Conservation (phyloP, 2,888 invertebrate genomes). For the Pimpla rufipes region DNA sequence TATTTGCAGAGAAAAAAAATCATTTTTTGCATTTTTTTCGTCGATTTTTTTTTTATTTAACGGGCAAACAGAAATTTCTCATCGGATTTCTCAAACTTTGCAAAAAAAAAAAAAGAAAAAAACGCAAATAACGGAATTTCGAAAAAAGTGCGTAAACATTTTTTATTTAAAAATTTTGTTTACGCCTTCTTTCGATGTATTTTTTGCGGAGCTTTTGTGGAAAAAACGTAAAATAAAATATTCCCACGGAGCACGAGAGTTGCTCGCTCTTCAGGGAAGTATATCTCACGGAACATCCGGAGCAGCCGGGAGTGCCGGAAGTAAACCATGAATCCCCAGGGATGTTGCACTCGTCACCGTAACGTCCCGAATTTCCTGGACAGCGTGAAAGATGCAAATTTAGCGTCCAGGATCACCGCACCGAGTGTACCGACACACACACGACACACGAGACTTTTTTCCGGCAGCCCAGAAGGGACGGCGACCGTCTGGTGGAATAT, state of each 20-base stretch:
- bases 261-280: constrained; percentile 27
- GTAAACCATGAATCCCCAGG: constrained; percentile 33
- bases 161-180: background rate
- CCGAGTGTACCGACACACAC: constrained; percentile 10
- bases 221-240: background rate
- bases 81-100: no score
- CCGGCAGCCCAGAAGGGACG: no score
- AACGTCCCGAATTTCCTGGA: constrained; percentile 47
- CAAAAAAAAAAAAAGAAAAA: no score
- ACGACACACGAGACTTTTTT: background rate
- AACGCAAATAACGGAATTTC: no score
- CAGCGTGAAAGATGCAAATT: constrained; percentile 47
- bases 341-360: constrained; percentile 38
- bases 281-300: constrained; percentile 32
- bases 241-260: background rate
- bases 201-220: background rate
- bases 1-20: no score
- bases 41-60: no score
- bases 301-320: constrained; percentile 20
- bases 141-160: background rate
- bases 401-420: constrained; percentile 20
- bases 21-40: no score
- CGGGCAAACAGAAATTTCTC: no score
- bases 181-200: background rate
- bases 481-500: no score